Evolutionary conservation across 2,797 vertebrate genomes (phyloP).

Genomic region (Danio choprae): DNA sequence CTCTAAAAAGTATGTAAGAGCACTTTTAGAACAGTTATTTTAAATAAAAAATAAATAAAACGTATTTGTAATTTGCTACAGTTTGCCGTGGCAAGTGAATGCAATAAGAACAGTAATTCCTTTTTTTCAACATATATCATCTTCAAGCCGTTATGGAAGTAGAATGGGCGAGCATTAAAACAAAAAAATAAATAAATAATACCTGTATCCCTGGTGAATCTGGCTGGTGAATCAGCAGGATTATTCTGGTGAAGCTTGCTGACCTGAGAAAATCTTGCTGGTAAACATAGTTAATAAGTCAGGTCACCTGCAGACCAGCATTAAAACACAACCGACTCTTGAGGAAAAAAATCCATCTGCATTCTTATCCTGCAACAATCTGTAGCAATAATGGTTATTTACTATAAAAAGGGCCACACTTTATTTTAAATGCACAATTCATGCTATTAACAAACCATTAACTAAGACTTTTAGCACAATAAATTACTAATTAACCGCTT

Average conservation of each 20-base stretch:
- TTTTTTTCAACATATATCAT: neutral
- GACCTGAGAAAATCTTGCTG: neutral
- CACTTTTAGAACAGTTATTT: neutral
- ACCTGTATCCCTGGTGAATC: neutral
- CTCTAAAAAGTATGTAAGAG: neutral
- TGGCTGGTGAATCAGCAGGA: neutral
- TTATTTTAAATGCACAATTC: too few species aligned
- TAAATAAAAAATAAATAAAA: too few species aligned
- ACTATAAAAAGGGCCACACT: neutral
- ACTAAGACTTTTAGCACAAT: too few species aligned
- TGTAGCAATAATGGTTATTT: neutral
- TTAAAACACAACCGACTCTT: neutral
- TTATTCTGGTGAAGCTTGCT: constrained; percentile 10
- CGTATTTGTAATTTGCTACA: neutral
- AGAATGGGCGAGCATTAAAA: neutral
- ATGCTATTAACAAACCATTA: too few species aligned
- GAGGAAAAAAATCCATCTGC: neutral
- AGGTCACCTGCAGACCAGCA: neutral
- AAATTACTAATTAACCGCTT: too few species aligned
- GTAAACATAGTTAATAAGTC: neutral
- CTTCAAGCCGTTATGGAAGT: neutral
- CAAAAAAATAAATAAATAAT: neutral
- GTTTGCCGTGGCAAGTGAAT: neutral
- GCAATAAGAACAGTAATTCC: neutral
- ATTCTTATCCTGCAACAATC: neutral